phyloP scores from a whole-genome alignment of 2,888 invertebrate genomes.

The Allolobophora icterica region DNA sequence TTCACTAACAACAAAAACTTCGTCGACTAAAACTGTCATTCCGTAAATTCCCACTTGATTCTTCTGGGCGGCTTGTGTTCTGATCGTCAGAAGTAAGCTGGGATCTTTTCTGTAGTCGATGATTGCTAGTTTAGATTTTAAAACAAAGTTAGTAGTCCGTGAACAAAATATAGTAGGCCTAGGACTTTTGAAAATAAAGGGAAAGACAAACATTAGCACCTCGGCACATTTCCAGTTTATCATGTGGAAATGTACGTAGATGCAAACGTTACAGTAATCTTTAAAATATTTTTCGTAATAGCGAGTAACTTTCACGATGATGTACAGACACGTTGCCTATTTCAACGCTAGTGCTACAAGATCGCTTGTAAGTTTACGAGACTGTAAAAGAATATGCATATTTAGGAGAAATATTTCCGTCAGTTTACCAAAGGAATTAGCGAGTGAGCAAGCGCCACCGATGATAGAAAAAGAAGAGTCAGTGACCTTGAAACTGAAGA shows the following conservation, averaged over 20 bases:
- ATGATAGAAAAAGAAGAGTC: too few species aligned
- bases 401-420: too few species aligned
- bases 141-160: not conserved
- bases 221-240: not conserved
- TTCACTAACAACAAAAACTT: not conserved
- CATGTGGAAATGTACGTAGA: not conserved
- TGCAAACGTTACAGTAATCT: not conserved
- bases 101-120: slow-evolving; percentile 3
- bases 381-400: too few species aligned
- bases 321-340: not conserved
- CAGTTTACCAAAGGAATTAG: too few species aligned
- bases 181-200: not conserved
- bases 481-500: too few species aligned
- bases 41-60: not conserved
- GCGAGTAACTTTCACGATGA: not conserved
- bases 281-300: too few species aligned
- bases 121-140: not conserved
- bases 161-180: not conserved
- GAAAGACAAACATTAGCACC: not conserved
- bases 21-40: not conserved
- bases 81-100: not conserved
- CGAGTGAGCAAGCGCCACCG: too few species aligned
- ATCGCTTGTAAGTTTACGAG: too few species aligned
- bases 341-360: too few species aligned
- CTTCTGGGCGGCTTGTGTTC: not conserved